These are phyloP conservation scores for Datnioides undecimradiatus DNA, from an alignment of 2,113 vertebrate genomes.

Conservation along the genomic window DNA sequence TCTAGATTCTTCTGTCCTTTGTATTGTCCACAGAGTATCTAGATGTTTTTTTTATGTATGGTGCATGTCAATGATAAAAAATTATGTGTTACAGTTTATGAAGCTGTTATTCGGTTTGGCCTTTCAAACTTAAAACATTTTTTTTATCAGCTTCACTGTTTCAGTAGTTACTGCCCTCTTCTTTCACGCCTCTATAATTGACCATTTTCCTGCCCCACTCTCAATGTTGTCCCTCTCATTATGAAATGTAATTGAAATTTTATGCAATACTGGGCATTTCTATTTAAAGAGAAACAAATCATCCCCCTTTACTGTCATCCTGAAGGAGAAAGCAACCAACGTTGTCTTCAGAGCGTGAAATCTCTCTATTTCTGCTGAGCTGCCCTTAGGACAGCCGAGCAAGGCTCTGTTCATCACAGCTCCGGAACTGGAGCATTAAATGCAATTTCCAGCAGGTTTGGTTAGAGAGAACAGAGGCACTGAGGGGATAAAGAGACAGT, in stretches of 20 bases:
- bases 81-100: neutral
- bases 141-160: neutral
- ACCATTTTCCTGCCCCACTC: neutral
- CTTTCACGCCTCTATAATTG: constrained; percentile 5
- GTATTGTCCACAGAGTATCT: neutral
- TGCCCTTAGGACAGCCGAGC: constrained; percentile 57
- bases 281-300: constrained; percentile 50
- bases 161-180: neutral
- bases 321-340: constrained; percentile 46
- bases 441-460: constrained; percentile 75
- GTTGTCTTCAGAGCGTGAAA: constrained; percentile 67
- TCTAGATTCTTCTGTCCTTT: neutral
- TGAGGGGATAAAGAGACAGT: constrained; percentile 53
- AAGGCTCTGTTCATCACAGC: constrained; percentile 44
- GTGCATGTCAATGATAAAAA: neutral
- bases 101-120: neutral
- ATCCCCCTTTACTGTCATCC: constrained; percentile 41
- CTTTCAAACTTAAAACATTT: neutral
- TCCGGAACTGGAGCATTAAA: constrained; percentile 81
- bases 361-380: constrained; percentile 71
- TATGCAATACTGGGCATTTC: neutral
- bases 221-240: constrained; percentile 6
- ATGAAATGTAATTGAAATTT: constrained; percentile 41
- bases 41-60: neutral
- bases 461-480: constrained; percentile 42